These are phyloP conservation scores for Lordiphosa andalusiaca DNA, from an alignment of 2,888 invertebrate genomes.

Conservation along the genomic window DNA sequence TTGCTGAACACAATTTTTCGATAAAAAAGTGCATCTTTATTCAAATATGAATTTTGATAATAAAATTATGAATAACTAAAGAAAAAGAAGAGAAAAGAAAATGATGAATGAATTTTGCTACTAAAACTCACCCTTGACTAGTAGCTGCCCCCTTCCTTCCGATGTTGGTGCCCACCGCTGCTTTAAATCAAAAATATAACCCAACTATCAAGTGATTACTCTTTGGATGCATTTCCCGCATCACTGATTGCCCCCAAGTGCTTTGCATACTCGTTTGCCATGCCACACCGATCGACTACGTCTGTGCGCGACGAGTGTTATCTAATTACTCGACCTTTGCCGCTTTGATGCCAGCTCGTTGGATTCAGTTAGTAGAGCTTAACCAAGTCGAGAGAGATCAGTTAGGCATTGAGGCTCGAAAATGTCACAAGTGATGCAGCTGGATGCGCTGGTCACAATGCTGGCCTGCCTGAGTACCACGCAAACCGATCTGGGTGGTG, in stretches of 20 bases:
- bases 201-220: slow-evolving; percentile 1
- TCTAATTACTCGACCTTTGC: slow-evolving; percentile 3
- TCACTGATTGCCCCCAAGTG: neutral
- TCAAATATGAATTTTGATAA: too few relatives aligned
- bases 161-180: too few relatives aligned
- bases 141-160: too few relatives aligned
- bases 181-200: too few relatives aligned
- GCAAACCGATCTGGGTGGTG: slow-evolving; percentile 39
- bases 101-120: too few relatives aligned
- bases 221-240: slow-evolving; percentile 8
- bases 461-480: slow-evolving; percentile 60
- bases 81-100: too few relatives aligned
- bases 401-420: slow-evolving; percentile 8
- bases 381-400: too few relatives aligned
- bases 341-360: slow-evolving; percentile 21
- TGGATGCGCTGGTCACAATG: slow-evolving; percentile 64
- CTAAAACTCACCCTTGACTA: too few relatives aligned
- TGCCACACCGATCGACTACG: neutral
- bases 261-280: slow-evolving; percentile 4
- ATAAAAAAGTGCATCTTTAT: too few relatives aligned
- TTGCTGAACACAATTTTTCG: too few relatives aligned
- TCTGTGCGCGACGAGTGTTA: neutral
- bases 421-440: slow-evolving; percentile 57
- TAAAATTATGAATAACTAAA: too few relatives aligned
- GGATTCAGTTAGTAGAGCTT: neutral